A percentile compares a stretch with the other conserved stretches of the same genome.
These are phyloP conservation scores for Alviniconcha marisindica DNA, from an alignment of 1,140 invertebrate genomes.

Conservation along the genomic window DNA sequence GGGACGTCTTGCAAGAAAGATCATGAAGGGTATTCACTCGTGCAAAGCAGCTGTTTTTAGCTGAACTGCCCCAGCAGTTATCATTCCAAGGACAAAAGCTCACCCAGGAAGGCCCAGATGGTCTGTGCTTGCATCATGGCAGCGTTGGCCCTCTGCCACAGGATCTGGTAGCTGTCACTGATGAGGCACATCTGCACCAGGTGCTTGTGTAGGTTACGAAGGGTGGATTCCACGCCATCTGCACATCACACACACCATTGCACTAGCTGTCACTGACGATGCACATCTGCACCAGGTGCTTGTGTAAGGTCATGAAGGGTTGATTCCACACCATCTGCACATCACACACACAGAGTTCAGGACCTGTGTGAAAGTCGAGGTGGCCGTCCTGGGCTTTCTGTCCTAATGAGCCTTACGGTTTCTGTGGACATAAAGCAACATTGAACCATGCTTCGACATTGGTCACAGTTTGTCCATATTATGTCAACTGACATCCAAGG, in stretches of 20 bases:
- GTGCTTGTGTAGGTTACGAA: conserved; percentile 12
- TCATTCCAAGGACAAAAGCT: too few relatives aligned
- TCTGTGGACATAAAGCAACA: too few relatives aligned
- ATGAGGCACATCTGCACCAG: conserved; percentile 39
- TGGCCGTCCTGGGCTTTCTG: neutral
- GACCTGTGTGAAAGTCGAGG: too few relatives aligned
- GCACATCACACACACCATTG: neutral
- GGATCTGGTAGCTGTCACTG: conserved; percentile 25
- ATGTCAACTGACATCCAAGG: too few relatives aligned
- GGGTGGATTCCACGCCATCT: conserved; percentile 4
- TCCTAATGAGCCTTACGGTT: too few relatives aligned
- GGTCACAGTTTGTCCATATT: too few relatives aligned
- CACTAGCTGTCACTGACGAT: conserved; percentile 33
- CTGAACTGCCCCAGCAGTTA: too few relatives aligned
- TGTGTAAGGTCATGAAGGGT: conserved; percentile 25
- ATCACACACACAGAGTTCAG: neutral
- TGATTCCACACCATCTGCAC: neutral
- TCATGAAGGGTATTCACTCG: too few relatives aligned
- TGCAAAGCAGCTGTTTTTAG: too few relatives aligned
- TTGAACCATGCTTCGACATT: too few relatives aligned
- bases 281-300: conserved; percentile 33
- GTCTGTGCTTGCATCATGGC: conserved; percentile 45
- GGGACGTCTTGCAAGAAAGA: too few relatives aligned
- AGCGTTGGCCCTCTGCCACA: conserved; percentile 52
- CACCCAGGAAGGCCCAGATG: conserved; percentile 56